Evolutionary conservation across 1,140 invertebrate genomes (phyloP).

Genomic region (Ruditapes philippinarum): DNA sequence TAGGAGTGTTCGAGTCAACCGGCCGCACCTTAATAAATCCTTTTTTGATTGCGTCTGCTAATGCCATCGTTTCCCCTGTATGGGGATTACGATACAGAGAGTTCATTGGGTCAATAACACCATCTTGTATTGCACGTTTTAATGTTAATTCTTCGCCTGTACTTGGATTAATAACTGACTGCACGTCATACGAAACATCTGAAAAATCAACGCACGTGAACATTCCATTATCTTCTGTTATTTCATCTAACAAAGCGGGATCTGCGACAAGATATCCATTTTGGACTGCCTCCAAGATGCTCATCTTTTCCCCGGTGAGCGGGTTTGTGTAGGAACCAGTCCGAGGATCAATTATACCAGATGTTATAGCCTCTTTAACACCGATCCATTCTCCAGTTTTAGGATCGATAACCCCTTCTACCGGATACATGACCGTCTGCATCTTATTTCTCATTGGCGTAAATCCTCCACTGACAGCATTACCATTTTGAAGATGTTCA

Average conservation of each 20-base stretch:
- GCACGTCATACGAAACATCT: slow-evolving; percentile 77
- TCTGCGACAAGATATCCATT: slow-evolving; percentile 83
- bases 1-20: slow-evolving; percentile 70
- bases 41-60: slow-evolving; percentile 88
- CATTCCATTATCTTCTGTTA: slow-evolving; percentile 68
- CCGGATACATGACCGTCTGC: slow-evolving; percentile 75
- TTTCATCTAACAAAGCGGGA: slow-evolving; percentile 70
- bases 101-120: slow-evolving; percentile 80
- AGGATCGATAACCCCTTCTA: slow-evolving; percentile 88
- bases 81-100: slow-evolving; percentile 81
- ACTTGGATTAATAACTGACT: slow-evolving; percentile 80
- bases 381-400: slow-evolving; percentile 83
- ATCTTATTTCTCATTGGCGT: slow-evolving; percentile 74
- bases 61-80: slow-evolving; percentile 85
- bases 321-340: slow-evolving; percentile 85
- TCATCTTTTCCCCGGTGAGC: slow-evolving; percentile 82
- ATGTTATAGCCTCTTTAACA: slow-evolving; percentile 82
- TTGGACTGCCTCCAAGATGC: slow-evolving; percentile 83
- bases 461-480: slow-evolving; percentile 69
- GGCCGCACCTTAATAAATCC: slow-evolving; percentile 87
- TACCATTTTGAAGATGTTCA: slow-evolving; percentile 72
- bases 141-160: slow-evolving; percentile 83
- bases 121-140: slow-evolving; percentile 80
- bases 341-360: slow-evolving; percentile 82
- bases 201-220: slow-evolving; percentile 81